Evolutionary conservation across 2,797 vertebrate species (phyloP).

Genomic region (Alosa sapidissima): DNA sequence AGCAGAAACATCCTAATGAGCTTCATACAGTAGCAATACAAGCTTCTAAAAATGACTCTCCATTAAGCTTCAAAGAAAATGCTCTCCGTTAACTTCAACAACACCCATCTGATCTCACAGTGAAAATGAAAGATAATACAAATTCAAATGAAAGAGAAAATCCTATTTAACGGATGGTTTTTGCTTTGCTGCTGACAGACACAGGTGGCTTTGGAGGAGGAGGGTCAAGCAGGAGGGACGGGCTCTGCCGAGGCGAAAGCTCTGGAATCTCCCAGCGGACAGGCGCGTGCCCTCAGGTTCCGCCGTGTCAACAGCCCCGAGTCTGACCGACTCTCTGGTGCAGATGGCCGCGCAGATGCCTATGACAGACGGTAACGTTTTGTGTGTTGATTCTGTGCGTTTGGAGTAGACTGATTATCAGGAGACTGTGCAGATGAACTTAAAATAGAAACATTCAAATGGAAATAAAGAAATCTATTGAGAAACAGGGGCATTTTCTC

Average conservation of each 20-base stretch:
- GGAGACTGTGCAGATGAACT: neutral
- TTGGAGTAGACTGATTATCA: neutral
- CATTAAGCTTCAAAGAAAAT: no score
- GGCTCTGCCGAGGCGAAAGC: slow-evolving; percentile 77
- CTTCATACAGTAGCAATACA: no score
- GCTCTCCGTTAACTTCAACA: neutral
- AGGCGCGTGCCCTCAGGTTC: slow-evolving; percentile 76
- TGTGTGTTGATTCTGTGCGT: neutral
- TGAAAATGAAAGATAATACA: no score
- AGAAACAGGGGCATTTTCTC: neutral
- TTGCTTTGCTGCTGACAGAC: slow-evolving; percentile 61
- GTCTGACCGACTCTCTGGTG: slow-evolving; percentile 81
- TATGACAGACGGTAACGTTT: slow-evolving; percentile 76
- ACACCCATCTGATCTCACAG: neutral
- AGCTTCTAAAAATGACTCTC: no score
- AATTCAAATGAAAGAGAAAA: no score
- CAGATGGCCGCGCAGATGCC: slow-evolving; percentile 77
- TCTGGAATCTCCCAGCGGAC: slow-evolving; percentile 76
- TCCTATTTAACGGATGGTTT: neutral
- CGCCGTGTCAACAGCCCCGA: slow-evolving; percentile 84
- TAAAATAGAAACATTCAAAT: neutral
- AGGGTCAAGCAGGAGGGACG: slow-evolving; percentile 75
- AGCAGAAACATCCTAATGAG: no score
- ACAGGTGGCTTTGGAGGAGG: slow-evolving; percentile 79
- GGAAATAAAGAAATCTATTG: neutral